Evolutionary conservation across 1,140 invertebrate species (phyloP).

Genomic region (Achroia grisella): DNA sequence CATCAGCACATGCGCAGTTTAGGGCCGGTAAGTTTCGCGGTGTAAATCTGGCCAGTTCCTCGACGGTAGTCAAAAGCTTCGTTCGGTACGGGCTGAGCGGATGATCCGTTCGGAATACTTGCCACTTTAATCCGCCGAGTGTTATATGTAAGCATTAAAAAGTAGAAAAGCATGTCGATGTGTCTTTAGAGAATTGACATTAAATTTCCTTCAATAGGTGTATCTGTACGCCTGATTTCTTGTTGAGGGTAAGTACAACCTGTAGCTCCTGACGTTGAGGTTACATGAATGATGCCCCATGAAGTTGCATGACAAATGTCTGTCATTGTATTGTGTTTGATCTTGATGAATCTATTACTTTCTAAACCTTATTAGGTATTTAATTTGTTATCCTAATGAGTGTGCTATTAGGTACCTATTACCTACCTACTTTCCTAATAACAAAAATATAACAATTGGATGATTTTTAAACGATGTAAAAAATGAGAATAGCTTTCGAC

Average conservation of each 20-base stretch:
- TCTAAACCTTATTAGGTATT: too few relatives aligned
- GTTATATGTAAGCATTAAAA: slow-evolving; percentile 56
- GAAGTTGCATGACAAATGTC: too few relatives aligned
- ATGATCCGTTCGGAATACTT: slow-evolving; percentile 14
- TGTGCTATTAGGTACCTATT: too few relatives aligned
- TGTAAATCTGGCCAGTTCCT: slow-evolving; percentile 23
- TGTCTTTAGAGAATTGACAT: slow-evolving; percentile 45
- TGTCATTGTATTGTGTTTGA: too few relatives aligned
- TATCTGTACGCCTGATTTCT: slow-evolving; percentile 36
- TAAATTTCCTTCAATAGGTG: slow-evolving; percentile 38
- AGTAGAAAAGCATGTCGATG: slow-evolving; percentile 55
- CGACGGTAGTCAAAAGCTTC: slow-evolving; percentile 23
- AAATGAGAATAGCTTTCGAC: too few relatives aligned
- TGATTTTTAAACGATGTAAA: too few relatives aligned
- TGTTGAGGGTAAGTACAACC: slow-evolving; percentile 39
- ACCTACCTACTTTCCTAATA: too few relatives aligned
- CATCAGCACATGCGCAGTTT: slow-evolving; percentile 2
- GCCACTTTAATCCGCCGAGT: slow-evolving; percentile 38
- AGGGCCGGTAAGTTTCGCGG: not conserved
- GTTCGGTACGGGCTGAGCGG: slow-evolving; percentile 25
- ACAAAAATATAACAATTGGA: too few relatives aligned
- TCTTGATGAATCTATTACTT: too few relatives aligned
- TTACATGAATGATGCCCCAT: not conserved
- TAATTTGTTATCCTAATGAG: too few relatives aligned
- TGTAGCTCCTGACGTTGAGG: slow-evolving; percentile 14